Conservation (phyloP, 2,888 invertebrate genomes). For the Lordiphosa andalusiaca region DNA sequence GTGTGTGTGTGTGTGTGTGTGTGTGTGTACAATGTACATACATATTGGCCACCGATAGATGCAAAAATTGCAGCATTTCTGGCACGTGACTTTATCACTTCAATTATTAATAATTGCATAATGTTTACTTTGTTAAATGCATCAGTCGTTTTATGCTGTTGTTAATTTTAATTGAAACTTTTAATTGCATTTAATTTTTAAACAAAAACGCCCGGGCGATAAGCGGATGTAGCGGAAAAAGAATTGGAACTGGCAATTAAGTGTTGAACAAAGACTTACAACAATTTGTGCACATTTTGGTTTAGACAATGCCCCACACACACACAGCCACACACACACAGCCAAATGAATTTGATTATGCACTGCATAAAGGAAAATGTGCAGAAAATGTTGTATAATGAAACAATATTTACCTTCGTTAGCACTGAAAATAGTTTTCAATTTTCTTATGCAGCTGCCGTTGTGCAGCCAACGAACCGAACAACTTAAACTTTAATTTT, state of each 20-base stretch:
- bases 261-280: constrained; percentile 37
- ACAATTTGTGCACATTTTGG: constrained; percentile 33
- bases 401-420: constrained; percentile 72
- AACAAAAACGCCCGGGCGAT: constrained; percentile 22
- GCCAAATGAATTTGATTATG: constrained; percentile 19
- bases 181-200: constrained; percentile 61
- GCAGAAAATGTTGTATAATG: constrained; percentile 46
- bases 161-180: constrained; percentile 68
- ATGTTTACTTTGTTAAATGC: constrained; percentile 64
- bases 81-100: constrained; percentile 60
- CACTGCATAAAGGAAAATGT: constrained; percentile 8
- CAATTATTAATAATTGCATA: constrained; percentile 67
- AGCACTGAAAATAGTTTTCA: constrained; percentile 65
- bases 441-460: constrained; percentile 39
- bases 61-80: constrained; percentile 23
- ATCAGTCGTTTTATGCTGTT: constrained; percentile 43
- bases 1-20: too few species aligned
- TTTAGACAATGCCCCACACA: constrained; percentile 29
- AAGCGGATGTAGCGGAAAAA: constrained; percentile 10
- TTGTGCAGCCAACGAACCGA: constrained; percentile 63
- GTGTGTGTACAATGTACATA: background rate
- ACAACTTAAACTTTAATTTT: constrained; percentile 69
- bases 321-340: constrained; percentile 4
- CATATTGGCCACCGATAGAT: too few species aligned
- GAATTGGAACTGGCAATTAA: constrained; percentile 44